These are phyloP conservation scores for Bos indicus DNA, from an alignment of 2,113 vertebrate genomes.

Conservation along the genomic window DNA sequence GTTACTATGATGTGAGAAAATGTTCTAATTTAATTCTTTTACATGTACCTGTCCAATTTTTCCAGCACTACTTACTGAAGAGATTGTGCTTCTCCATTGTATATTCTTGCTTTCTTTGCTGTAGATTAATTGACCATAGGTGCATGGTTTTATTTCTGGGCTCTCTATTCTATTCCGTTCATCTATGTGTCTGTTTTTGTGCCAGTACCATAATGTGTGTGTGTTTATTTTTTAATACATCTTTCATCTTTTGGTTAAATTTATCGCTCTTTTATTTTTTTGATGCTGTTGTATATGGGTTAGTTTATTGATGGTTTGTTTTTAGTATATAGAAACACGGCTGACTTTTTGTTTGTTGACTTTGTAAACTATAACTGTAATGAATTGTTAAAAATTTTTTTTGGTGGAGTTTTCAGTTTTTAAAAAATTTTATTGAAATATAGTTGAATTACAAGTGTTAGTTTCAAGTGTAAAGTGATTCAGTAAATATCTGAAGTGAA, in stretches of 20 bases:
- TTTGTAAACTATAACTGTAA: not conserved
- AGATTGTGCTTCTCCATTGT: not conserved
- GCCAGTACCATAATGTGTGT: not conserved
- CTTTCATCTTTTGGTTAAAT: not conserved
- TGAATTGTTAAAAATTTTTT: not conserved
- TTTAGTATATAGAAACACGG: not conserved
- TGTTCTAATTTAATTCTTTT: not conserved
- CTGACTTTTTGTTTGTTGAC: not conserved
- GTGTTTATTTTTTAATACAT: not conserved
- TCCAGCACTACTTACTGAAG: not conserved
- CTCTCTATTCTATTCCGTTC: not conserved
- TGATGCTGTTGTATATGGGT: not conserved
- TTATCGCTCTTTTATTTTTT: not conserved
- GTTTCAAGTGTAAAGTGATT: not conserved
- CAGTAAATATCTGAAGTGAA: not conserved
- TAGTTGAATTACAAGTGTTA: not conserved
- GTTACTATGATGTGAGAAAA: not conserved
- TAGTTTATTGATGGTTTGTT: not conserved
- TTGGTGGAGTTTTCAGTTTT: not conserved
- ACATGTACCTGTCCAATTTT: not conserved
- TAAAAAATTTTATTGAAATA: not conserved
- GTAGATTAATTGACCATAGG: not conserved
- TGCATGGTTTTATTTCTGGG: not conserved
- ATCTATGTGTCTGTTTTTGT: not conserved
- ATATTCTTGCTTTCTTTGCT: not conserved